Evolutionary conservation across 2,888 invertebrate genomes (phyloP).

Genomic region (Oegoconia quadripuncta): DNA sequence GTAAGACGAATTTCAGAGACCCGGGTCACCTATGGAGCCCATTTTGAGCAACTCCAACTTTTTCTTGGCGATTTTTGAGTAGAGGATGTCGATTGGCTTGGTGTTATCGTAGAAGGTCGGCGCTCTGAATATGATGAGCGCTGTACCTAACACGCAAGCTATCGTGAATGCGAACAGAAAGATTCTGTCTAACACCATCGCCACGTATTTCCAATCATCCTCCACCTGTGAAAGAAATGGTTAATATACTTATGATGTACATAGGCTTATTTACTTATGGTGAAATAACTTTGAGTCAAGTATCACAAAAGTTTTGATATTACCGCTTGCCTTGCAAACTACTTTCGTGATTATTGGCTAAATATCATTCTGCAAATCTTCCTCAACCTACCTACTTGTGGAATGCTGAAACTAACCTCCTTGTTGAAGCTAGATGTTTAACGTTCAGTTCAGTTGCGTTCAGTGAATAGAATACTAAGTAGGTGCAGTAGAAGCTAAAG

Average conservation of each 20-base stretch:
- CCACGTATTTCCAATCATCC: conserved; percentile 99
- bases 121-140: conserved; percentile 92
- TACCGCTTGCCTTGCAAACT: too few relatives aligned
- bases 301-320: too few relatives aligned
- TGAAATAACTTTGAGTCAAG: too few relatives aligned
- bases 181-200: conserved; percentile 96
- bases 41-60: conserved; percentile 92
- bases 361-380: too few relatives aligned
- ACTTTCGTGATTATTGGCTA: too few relatives aligned
- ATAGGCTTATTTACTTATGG: too few relatives aligned
- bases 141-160: conserved; percentile 94
- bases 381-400: too few relatives aligned
- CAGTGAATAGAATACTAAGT: too few relatives aligned
- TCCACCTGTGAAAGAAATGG: conserved; percentile 84
- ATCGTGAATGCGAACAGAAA: conserved; percentile 97
- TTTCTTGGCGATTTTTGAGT: conserved; percentile 95
- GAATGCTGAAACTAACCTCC: too few relatives aligned
- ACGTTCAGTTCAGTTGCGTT: too few relatives aligned
- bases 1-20: conserved; percentile 84
- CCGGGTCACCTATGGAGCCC: conserved; percentile 86
- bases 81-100: conserved; percentile 92
- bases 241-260: conserved; percentile 1
- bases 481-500: too few relatives aligned
- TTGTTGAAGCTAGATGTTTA: too few relatives aligned
- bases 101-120: conserved; percentile 95